Evolutionary conservation across 2,113 vertebrate species (phyloP).

Genomic region (Bolborhynchus lineola): DNA sequence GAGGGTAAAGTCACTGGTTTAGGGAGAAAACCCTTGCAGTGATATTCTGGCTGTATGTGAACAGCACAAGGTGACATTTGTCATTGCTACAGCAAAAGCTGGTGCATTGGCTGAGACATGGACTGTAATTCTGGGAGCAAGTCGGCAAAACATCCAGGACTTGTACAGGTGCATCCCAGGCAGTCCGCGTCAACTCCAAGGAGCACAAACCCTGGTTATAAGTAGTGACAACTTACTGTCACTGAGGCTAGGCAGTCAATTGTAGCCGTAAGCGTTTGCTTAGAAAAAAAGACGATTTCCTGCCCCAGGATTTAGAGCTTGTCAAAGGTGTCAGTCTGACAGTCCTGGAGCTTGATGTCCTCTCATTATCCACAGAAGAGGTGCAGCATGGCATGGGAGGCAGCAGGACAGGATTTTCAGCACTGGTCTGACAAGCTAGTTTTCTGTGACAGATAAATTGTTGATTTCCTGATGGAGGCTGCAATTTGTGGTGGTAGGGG

Average conservation of each 20-base stretch:
- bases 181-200: background rate
- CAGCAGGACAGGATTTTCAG: background rate
- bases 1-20: background rate
- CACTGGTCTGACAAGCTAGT: background rate
- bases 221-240: background rate
- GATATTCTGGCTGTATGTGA: background rate
- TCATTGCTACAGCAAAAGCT: background rate
- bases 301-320: background rate
- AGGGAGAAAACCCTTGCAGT: background rate
- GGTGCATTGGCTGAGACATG: background rate
- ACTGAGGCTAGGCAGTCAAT: background rate
- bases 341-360: background rate
- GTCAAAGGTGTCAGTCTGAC: conserved; percentile 1
- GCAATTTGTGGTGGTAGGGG: background rate
- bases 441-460: conserved; percentile 41
- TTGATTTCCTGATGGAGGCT: conserved; percentile 12
- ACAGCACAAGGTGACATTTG: background rate
- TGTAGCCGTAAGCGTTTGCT: background rate
- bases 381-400: background rate
- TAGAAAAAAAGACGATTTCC: background rate
- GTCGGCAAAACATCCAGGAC: background rate
- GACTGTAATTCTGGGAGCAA: background rate
- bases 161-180: background rate
- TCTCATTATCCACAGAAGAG: conserved; percentile 19
- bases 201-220: background rate